Conservation (phyloP, 1,140 invertebrate genomes). For the Panonychus citri region DNA sequence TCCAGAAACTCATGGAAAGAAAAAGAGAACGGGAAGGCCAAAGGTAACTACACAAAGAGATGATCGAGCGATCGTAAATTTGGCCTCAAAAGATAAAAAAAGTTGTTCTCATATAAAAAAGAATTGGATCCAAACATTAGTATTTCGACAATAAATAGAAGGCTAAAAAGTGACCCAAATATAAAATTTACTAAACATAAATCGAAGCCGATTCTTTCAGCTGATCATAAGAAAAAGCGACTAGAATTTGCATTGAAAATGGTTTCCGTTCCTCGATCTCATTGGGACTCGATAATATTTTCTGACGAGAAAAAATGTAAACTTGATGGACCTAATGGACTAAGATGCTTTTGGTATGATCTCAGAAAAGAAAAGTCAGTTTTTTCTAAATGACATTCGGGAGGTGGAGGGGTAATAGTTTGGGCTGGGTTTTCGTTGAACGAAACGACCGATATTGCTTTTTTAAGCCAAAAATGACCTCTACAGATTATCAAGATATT, state of each 20-base stretch:
- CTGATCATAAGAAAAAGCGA: background rate
- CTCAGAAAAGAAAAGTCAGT: background rate
- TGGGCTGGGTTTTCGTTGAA: background rate
- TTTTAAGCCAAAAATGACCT: background rate
- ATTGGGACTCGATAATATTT: conserved; percentile 1
- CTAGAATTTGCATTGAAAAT: background rate
- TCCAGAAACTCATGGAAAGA: background rate
- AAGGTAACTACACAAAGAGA: background rate
- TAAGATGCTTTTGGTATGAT: conserved; percentile 4
- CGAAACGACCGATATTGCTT: background rate
- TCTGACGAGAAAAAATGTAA: conserved; percentile 13
- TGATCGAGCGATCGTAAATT: background rate
- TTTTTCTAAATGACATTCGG: conserved; percentile 1
- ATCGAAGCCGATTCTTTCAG: background rate
- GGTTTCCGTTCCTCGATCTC: background rate
- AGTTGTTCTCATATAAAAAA: background rate
- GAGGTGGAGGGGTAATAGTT: conserved; percentile 8
- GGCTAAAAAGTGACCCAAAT: background rate
- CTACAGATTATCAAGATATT: background rate
- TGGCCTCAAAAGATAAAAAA: background rate
- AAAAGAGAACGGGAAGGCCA: background rate
- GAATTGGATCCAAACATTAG: background rate
- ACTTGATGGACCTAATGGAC: conserved; percentile 12
- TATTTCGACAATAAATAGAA: background rate
- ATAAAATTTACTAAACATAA: background rate